phyloP scores from a whole-genome alignment of 2,888 invertebrate species.

The Anodontia alba region DNA sequence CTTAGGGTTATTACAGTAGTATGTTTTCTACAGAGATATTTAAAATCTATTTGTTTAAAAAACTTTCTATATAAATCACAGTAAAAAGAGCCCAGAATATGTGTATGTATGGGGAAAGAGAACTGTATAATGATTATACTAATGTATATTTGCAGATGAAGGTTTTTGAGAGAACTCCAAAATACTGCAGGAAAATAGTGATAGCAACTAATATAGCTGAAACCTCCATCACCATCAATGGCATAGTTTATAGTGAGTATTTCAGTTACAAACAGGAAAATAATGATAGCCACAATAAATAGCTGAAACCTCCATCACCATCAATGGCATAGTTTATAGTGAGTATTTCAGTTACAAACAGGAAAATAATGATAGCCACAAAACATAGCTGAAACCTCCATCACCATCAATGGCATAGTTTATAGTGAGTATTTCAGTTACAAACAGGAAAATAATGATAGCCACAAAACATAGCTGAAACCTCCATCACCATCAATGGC shows the following conservation, averaged over 20 bases:
- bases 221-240: conserved; percentile 97
- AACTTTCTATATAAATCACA: no score
- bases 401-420: conserved; percentile 96
- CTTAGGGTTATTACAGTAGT: no score
- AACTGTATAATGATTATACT: no score
- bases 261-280: conserved; percentile 88
- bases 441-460: conserved; percentile 92
- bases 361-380: conserved; percentile 97
- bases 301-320: conserved; percentile 98
- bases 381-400: conserved; percentile 98
- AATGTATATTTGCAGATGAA: conserved; percentile 88
- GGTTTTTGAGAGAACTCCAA: conserved; percentile 90
- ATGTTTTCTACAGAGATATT: no score
- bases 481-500: conserved; percentile 97
- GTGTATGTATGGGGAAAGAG: no score
- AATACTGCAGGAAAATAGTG: conserved; percentile 93
- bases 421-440: conserved; percentile 86
- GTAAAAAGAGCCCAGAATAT: no score
- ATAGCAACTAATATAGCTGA: conserved; percentile 98
- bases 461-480: conserved; percentile 99
- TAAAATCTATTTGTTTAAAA: no score
- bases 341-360: conserved; percentile 63
- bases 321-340: conserved; percentile 94
- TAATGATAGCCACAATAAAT: conserved; percentile 98
- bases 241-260: conserved; percentile 90